Conservation (phyloP, 2,113 vertebrate genomes). For the Misgurnus mizolepis region DNA sequence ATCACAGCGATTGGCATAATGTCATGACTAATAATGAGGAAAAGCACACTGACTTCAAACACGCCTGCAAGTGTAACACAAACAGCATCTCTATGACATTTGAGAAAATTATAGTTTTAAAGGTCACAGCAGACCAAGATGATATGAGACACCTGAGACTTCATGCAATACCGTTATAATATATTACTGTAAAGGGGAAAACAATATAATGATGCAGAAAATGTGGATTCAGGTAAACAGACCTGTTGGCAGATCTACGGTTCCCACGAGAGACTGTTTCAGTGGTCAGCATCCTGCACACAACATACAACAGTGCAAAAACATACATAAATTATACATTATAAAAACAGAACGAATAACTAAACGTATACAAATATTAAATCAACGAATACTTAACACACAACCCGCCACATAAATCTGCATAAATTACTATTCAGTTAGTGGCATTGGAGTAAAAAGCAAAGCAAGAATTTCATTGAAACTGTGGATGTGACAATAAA, state of each 20-base stretch:
- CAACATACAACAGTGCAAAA: no score
- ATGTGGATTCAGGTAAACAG: not conserved
- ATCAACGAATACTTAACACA: no score
- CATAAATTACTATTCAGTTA: no score
- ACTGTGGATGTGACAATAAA: no score
- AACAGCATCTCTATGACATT: slow-evolving; percentile 40
- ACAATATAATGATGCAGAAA: not conserved
- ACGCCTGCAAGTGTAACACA: not conserved
- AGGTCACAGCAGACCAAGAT: slow-evolving; percentile 41
- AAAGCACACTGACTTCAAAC: not conserved
- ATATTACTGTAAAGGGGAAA: not conserved
- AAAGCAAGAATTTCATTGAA: no score
- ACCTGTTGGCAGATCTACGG: not conserved
- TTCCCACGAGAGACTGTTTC: not conserved
- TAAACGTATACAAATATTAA: no score
- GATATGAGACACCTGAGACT: slow-evolving; percentile 12
- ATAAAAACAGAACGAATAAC: no score
- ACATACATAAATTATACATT: no score
- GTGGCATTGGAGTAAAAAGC: no score
- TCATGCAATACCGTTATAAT: not conserved
- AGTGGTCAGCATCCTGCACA: no score
- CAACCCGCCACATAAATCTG: no score
- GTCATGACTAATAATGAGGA: not conserved
- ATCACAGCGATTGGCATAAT: not conserved
- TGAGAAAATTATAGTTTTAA: slow-evolving; percentile 38